Conservation (phyloP, 2,797 vertebrate species). For the Somateria mollissima region DNA sequence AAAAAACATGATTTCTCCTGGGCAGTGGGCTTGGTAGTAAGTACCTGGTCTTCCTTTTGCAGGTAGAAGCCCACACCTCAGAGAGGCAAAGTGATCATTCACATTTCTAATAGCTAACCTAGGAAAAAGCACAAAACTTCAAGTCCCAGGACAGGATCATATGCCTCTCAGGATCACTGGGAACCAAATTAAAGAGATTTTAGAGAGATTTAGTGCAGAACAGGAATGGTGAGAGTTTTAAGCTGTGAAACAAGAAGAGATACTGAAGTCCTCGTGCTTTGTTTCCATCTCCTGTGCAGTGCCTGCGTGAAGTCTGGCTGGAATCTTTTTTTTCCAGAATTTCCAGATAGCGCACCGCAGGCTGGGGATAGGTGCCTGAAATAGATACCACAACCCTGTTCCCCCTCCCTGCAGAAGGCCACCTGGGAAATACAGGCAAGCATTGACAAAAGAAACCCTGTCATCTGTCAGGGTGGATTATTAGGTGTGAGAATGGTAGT, state of each 20-base stretch:
- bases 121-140: neutral
- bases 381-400: rapidly evolving
- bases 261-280: neutral
- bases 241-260: neutral
- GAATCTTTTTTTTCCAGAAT: neutral
- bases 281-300: neutral
- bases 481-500: neutral
- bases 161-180: neutral
- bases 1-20: neutral
- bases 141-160: neutral
- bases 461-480: neutral
- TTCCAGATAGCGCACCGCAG: neutral
- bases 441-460: neutral
- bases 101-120: neutral
- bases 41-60: neutral
- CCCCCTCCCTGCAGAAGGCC: neutral
- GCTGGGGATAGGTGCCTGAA: neutral
- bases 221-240: neutral
- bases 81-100: neutral
- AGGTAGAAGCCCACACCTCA: neutral
- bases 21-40: neutral
- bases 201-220: neutral
- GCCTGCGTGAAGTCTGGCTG: neutral
- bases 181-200: neutral
- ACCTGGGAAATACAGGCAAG: neutral